Evolutionary conservation across 2,113 vertebrate genomes (phyloP).

Genomic region (Nycticryphes semicollaris): DNA sequence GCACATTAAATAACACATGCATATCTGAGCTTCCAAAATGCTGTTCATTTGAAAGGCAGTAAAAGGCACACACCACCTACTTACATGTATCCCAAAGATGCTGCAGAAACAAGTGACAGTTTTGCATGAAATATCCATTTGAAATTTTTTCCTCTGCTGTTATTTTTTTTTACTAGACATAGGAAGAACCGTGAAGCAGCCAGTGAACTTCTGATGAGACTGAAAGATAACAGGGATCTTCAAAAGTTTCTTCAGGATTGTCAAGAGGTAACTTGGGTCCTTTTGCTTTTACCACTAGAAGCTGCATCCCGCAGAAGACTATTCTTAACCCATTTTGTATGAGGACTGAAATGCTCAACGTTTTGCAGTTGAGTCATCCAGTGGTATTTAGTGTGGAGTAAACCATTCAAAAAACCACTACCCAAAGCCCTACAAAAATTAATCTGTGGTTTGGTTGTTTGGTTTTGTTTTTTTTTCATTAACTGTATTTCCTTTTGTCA

Average conservation of each 20-base stretch:
- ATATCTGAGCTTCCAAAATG: neutral
- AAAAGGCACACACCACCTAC: neutral
- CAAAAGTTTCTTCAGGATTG: conserved; percentile 98
- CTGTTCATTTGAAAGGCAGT: neutral
- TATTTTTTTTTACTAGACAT: conserved; percentile 77
- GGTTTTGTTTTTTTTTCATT: neutral
- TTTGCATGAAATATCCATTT: neutral
- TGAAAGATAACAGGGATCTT: conserved; percentile 97
- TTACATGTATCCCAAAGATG: neutral
- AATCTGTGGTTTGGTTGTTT: neutral
- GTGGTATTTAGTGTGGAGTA: neutral
- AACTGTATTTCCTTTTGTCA: neutral
- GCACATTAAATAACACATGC: neutral
- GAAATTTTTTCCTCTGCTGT: neutral
- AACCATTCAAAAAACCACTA: neutral
- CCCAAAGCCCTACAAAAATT: neutral
- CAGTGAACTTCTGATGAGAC: conserved; percentile 88
- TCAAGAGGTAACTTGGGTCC: conserved; percentile 84
- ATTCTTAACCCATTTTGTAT: neutral
- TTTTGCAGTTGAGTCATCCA: neutral
- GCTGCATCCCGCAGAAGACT: neutral
- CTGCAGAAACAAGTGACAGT: neutral
- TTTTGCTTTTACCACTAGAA: neutral
- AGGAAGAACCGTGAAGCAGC: conserved; percentile 94
- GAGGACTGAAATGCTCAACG: neutral